Conservation (phyloP, 2,113 vertebrate genomes). For the Quiscalus mexicanus region DNA sequence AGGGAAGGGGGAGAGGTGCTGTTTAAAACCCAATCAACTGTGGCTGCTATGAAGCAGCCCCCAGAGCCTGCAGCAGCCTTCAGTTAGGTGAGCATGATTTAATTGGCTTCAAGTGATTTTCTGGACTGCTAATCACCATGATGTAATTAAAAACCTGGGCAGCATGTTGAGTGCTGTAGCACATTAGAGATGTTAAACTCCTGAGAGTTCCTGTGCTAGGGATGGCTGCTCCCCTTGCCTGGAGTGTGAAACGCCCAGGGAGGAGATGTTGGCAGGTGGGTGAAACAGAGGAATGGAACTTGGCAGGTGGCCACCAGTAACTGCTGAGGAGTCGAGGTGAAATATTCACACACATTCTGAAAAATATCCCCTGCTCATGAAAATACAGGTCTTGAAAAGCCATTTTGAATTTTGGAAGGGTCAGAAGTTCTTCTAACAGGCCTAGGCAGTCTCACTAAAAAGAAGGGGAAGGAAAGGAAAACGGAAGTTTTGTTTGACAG, state of each 20-base stretch:
- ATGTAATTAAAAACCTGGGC: neutral
- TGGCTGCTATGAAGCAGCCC: neutral
- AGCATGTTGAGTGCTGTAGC: neutral
- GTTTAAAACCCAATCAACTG: neutral
- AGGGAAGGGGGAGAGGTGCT: neutral
- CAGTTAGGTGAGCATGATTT: neutral
- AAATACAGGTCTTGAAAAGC: neutral
- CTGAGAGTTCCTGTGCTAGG: neutral
- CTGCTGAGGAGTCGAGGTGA: neutral
- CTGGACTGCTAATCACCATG: neutral
- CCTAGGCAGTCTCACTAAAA: neutral
- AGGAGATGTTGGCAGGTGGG: neutral
- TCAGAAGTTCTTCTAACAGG: neutral
- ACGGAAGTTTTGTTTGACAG: neutral
- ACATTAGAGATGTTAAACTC: neutral
- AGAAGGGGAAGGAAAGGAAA: neutral
- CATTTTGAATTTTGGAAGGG: neutral
- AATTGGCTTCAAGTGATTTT: slow-evolving; percentile 26
- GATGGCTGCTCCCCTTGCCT: neutral
- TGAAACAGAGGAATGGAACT: neutral
- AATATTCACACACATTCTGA: neutral
- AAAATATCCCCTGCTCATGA: neutral
- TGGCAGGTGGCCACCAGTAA: neutral
- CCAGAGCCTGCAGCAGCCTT: neutral
- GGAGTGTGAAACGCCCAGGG: neutral